Evolutionary conservation across 2,888 invertebrate species (phyloP).

Genomic region (Agonopterix heracliana): DNA sequence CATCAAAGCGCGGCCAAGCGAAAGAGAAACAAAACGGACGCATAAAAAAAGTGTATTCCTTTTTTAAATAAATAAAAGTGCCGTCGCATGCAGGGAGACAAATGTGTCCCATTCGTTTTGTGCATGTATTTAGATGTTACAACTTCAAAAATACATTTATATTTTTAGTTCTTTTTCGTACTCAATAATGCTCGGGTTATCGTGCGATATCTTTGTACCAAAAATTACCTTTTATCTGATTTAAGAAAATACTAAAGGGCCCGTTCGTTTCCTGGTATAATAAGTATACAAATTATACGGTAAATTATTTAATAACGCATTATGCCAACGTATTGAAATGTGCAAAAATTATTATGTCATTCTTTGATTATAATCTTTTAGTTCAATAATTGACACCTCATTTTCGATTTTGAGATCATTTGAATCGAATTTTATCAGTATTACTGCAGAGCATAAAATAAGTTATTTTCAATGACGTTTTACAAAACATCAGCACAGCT

Average conservation of each 20-base stretch:
- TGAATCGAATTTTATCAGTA: no score
- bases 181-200: not conserved
- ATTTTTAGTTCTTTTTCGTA: slow-evolving; percentile 1
- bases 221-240: not conserved
- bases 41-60: slow-evolving; percentile 27
- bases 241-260: slow-evolving; percentile 11
- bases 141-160: slow-evolving; percentile 20
- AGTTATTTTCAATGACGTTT: no score
- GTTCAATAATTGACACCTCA: no score
- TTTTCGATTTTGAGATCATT: no score
- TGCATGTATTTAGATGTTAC: slow-evolving; percentile 44
- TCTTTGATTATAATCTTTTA: no score
- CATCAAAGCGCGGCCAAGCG: slow-evolving; percentile 31
- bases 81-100: slow-evolving; percentile 53
- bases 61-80: slow-evolving; percentile 34
- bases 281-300: slow-evolving; percentile 14
- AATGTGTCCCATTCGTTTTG: slow-evolving; percentile 42
- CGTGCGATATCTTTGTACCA: not conserved
- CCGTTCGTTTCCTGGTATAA: slow-evolving; percentile 5
- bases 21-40: slow-evolving; percentile 47
- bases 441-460: no score
- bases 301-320: slow-evolving; percentile 1
- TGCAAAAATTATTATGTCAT: no score
- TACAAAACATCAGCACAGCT: no score
- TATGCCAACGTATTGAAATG: not conserved